A percentile compares a stretch with the other conserved stretches of the same genome.
phyloP scores from a whole-genome alignment of 1,140 invertebrate species.

The Macrosteles quadrilineatus region DNA sequence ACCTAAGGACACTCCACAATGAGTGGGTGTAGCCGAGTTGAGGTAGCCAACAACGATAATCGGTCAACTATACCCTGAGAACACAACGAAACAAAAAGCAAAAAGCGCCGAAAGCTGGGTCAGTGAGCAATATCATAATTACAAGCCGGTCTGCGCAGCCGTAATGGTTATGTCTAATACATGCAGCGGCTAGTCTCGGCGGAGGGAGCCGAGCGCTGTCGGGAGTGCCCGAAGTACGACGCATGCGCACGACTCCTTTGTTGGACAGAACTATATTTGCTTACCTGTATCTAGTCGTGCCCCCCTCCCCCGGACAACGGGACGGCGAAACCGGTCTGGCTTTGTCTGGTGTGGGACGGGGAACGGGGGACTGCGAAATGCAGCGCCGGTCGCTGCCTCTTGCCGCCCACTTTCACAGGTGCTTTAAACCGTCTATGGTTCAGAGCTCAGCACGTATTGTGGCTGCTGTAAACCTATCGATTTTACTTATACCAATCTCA shows the following conservation, averaged over 20 bases:
- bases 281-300: conserved; percentile 16
- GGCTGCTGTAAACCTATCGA: too few species aligned
- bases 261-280: conserved; percentile 14
- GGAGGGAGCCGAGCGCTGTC: background rate
- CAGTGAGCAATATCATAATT: conserved; percentile 14
- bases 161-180: conserved; percentile 11
- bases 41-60: background rate
- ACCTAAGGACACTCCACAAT: too few species aligned
- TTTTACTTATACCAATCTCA: too few species aligned
- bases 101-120: conserved; percentile 5
- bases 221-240: background rate
- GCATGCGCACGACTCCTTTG: conserved; percentile 5
- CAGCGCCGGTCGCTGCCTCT: background rate
- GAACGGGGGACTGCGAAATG: background rate
- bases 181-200: background rate
- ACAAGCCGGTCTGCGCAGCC: conserved; percentile 1
- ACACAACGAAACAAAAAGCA: background rate
- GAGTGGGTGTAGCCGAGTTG: background rate
- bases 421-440: background rate
- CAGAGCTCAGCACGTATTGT: too few species aligned
- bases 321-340: conserved; percentile 2
- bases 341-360: background rate
- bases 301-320: conserved; percentile 1
- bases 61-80: background rate
- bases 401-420: conserved; percentile 8